phyloP scores from a whole-genome alignment of 2,113 vertebrate species.

The Hyla sarda region DNA sequence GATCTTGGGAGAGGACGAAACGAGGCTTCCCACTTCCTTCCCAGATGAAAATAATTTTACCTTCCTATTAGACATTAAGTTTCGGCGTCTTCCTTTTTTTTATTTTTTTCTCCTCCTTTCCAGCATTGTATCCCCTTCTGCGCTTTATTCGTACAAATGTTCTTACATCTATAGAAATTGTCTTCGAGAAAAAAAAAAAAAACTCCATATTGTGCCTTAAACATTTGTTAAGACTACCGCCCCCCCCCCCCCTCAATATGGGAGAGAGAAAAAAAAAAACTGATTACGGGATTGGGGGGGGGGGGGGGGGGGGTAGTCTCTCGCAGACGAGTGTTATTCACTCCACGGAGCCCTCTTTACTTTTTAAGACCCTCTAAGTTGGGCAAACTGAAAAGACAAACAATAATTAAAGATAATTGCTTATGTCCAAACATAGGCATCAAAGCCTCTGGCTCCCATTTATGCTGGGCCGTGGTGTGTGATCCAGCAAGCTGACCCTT shows the following conservation, averaged over 20 bases:
- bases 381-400: conserved; percentile 86
- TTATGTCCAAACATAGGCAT: conserved; percentile 93
- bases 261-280: conserved; percentile 59
- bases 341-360: conserved; percentile 70
- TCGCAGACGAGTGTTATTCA: conserved; percentile 72
- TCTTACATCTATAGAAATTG: conserved; percentile 71
- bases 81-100: conserved; percentile 42
- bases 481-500: conserved; percentile 79
- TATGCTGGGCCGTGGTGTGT: conserved; percentile 79
- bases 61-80: conserved; percentile 68
- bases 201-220: conserved; percentile 73
- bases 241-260: conserved; percentile 71
- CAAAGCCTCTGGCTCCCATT: conserved; percentile 80
- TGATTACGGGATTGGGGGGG: conserved; percentile 62
- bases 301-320: too few species aligned
- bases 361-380: conserved; percentile 79
- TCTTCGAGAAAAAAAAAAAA: conserved; percentile 62
- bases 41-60: conserved; percentile 74
- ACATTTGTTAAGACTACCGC: conserved; percentile 74
- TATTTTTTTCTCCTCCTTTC: conserved; percentile 58
- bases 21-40: conserved; percentile 69
- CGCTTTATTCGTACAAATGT: conserved; percentile 70
- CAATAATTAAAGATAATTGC: conserved; percentile 93
- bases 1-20: conserved; percentile 67
- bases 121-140: conserved; percentile 64